These are phyloP conservation scores for Cossypha dichroa DNA, from an alignment of 2,797 vertebrate genomes.

Conservation along the genomic window DNA sequence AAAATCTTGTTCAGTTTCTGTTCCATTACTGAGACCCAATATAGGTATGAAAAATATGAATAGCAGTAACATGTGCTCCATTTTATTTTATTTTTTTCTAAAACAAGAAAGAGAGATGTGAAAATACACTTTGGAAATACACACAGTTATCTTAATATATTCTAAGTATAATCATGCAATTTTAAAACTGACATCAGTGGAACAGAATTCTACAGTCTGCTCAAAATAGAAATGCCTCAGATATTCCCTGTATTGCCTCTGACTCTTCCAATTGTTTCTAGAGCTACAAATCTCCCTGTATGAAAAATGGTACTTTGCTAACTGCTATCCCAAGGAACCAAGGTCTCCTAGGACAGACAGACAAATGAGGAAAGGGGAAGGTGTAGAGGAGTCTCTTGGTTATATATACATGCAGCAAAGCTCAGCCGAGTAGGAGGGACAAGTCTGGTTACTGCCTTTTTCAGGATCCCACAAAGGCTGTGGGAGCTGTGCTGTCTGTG, in stretches of 20 bases:
- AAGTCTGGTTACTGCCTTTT: neutral
- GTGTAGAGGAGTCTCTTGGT: neutral
- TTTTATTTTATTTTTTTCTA: slow-evolving; percentile 78
- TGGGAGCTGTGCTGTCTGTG: neutral
- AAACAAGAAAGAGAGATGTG: slow-evolving; percentile 56
- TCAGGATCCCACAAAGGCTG: neutral
- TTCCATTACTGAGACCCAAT: slow-evolving; percentile 71
- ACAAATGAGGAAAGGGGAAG: neutral
- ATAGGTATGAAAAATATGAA: slow-evolving; percentile 79
- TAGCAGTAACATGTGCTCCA: slow-evolving; percentile 83
- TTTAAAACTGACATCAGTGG: neutral
- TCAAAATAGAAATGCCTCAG: neutral
- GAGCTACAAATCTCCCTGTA: neutral
- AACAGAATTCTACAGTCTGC: neutral
- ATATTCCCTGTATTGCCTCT: neutral
- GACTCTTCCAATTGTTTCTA: neutral
- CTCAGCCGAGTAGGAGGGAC: neutral
- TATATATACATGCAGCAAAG: neutral
- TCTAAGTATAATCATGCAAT: neutral
- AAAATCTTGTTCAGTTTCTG: slow-evolving; percentile 80
- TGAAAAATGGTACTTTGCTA: neutral
- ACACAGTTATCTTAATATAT: neutral
- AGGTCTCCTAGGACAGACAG: neutral
- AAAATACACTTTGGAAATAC: neutral
- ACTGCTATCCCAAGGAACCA: neutral